Conservation (phyloP, 2,888 invertebrate genomes). For the Abscondita cerata region DNA sequence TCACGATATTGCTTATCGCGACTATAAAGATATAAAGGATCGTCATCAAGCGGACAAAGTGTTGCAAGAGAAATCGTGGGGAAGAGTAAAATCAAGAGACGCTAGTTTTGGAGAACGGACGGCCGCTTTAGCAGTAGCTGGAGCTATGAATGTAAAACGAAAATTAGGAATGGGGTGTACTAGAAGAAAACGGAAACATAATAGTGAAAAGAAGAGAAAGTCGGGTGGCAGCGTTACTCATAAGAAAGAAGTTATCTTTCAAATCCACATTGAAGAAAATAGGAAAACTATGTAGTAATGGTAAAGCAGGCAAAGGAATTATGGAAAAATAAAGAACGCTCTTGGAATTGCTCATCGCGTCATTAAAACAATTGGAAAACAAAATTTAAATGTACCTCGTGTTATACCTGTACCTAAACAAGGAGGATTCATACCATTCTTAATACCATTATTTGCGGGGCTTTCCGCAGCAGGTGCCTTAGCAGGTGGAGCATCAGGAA, state of each 20-base stretch:
- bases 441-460: constrained; percentile 50
- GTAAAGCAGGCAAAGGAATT: too few relatives aligned
- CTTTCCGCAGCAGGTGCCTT: constrained; percentile 41
- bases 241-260: too few relatives aligned
- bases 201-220: too few relatives aligned
- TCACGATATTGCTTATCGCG: constrained; percentile 49
- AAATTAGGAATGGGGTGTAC: background rate
- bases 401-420: constrained; percentile 49
- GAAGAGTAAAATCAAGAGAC: constrained; percentile 45
- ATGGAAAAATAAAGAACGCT: too few relatives aligned
- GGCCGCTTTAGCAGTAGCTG: constrained; percentile 44
- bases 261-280: too few relatives aligned
- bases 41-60: constrained; percentile 51
- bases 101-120: constrained; percentile 47
- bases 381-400: constrained; percentile 2
- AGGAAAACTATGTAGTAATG: too few relatives aligned
- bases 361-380: constrained; percentile 9
- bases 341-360: too few relatives aligned
- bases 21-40: constrained; percentile 32
- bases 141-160: constrained; percentile 43
- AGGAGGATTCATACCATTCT: constrained; percentile 48
- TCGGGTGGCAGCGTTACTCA: too few relatives aligned
- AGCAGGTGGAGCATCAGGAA: constrained; percentile 38
- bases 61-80: constrained; percentile 47
- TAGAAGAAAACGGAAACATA: too few relatives aligned